Evolutionary conservation across 1,140 invertebrate genomes (phyloP).

Genomic region (Odontomachus brunneus): DNA sequence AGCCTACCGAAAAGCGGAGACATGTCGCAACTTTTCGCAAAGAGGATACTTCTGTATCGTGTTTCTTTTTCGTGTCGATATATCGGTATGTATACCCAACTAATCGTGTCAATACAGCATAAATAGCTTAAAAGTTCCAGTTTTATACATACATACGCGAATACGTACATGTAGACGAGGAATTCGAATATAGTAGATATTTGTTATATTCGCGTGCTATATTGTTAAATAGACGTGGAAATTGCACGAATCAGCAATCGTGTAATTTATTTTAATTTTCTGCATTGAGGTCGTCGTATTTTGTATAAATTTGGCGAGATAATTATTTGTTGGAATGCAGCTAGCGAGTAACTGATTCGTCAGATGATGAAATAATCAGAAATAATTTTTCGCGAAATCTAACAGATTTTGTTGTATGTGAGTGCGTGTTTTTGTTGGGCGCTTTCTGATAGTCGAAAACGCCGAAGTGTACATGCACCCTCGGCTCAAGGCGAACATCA

Average conservation of each 20-base stretch:
- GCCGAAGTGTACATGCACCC: constrained; percentile 3
- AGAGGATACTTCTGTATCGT: constrained; percentile 36
- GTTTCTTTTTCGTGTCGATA: constrained; percentile 11
- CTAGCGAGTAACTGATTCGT: not conserved
- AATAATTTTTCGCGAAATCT: not conserved
- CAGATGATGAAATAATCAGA: not conserved
- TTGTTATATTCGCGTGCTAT: not conserved
- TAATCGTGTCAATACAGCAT: constrained; percentile 55
- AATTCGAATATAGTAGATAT: constrained; percentile 34
- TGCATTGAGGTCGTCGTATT: too few species aligned
- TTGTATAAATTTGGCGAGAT: too few species aligned
- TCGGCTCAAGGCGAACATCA: constrained; percentile 49
- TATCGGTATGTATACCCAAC: constrained; percentile 8
- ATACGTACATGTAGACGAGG: constrained; percentile 17
- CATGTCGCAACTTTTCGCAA: constrained; percentile 32
- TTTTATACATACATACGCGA: constrained; percentile 18
- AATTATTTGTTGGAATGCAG: not conserved
- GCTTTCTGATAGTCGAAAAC: constrained; percentile 16
- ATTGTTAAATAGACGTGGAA: not conserved
- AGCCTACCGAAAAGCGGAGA: not conserved
- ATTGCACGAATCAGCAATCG: not conserved
- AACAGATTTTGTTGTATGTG: not conserved
- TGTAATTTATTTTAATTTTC: too few species aligned
- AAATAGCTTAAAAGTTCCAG: constrained; percentile 60
- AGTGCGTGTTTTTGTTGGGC: constrained; percentile 13